Percentiles rank a stretch among this genome's conserved stretches.
These are phyloP conservation scores for Apocrypta bakeri DNA, from an alignment of 1,140 invertebrate genomes.

Conservation along the genomic window DNA sequence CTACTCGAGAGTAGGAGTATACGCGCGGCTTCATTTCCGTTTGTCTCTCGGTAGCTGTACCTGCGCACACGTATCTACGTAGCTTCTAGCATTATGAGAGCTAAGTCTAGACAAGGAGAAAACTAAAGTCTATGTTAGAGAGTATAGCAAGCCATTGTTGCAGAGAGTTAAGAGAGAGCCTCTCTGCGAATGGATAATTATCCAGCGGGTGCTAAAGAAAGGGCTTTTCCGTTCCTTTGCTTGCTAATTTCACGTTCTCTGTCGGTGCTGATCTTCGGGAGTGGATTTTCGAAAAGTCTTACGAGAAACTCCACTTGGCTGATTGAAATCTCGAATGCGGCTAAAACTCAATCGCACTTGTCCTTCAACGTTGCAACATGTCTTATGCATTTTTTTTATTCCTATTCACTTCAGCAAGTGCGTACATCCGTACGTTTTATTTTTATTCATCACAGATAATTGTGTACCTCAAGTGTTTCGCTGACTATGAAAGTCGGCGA, in stretches of 20 bases:
- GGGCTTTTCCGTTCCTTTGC: background rate
- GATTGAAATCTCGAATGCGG: background rate
- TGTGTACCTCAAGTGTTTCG: too few species aligned
- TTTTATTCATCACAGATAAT: too few species aligned
- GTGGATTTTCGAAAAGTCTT: background rate
- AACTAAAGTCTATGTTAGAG: background rate
- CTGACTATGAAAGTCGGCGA: too few species aligned
- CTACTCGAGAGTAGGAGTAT: background rate
- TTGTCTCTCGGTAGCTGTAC: background rate
- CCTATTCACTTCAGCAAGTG: too few species aligned
- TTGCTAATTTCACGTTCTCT: background rate
- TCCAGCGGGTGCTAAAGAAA: background rate
- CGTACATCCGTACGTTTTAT: too few species aligned
- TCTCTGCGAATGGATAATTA: constrained; percentile 17
- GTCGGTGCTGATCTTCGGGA: background rate
- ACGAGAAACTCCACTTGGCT: background rate
- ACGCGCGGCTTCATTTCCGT: constrained; percentile 25
- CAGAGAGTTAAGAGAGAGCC: background rate
- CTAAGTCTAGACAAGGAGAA: background rate
- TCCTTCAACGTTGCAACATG: too few species aligned
- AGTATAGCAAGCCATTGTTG: constrained; percentile 15
- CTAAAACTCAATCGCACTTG: background rate
- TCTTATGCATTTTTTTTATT: too few species aligned
- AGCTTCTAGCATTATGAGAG: background rate
- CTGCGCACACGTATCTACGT: too few species aligned